phyloP scores from a whole-genome alignment of 1,140 invertebrate genomes.

The Diabrotica virgifera region DNA sequence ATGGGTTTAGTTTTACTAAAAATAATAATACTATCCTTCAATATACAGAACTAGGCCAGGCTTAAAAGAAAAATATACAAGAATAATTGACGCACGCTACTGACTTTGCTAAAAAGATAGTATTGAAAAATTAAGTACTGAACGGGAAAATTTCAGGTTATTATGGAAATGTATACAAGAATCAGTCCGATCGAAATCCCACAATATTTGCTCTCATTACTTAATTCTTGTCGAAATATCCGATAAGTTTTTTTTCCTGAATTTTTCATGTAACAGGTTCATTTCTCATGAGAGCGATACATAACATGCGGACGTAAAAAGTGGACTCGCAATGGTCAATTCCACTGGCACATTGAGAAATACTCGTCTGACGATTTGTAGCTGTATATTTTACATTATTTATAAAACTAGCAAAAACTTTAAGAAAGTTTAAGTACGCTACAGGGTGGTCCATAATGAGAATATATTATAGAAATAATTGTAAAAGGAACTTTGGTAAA shows the following conservation, averaged over 20 bases:
- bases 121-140: too few species aligned
- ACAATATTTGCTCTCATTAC: conserved; percentile 2
- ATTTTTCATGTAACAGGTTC: conserved; percentile 2
- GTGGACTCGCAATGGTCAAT: neutral
- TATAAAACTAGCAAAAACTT: conserved; percentile 1
- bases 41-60: too few species aligned
- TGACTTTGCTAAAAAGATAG: too few species aligned
- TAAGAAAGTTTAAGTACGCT: neutral
- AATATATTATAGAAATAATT: too few species aligned
- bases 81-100: too few species aligned
- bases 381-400: conserved; percentile 3
- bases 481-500: too few species aligned
- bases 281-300: conserved; percentile 2
- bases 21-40: too few species aligned
- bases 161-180: neutral
- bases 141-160: neutral
- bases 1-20: too few species aligned
- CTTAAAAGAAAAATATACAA: too few species aligned
- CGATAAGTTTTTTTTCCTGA: neutral
- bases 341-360: conserved; percentile 1
- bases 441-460: neutral
- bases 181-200: neutral
- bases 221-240: neutral
- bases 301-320: neutral
- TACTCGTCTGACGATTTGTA: neutral